These are phyloP conservation scores for Sebastes variabilis DNA, from an alignment of 2,797 vertebrate genomes.

Conservation along the genomic window DNA sequence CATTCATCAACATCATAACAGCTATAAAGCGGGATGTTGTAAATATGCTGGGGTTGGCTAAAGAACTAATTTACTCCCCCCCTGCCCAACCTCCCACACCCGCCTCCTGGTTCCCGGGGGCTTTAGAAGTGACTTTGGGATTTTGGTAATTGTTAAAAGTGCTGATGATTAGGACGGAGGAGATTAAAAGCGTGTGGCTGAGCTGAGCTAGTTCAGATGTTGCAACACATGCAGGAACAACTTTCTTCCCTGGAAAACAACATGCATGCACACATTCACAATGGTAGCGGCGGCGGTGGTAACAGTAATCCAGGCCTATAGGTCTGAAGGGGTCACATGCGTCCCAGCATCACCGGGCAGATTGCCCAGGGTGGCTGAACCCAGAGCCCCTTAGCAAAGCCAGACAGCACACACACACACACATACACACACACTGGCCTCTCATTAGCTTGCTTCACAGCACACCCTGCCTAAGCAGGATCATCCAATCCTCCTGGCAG, in stretches of 20 bases:
- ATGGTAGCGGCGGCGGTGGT: slow-evolving; percentile 23
- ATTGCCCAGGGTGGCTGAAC: slow-evolving; percentile 66
- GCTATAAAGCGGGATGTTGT: slow-evolving; percentile 58
- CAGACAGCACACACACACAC: slow-evolving; percentile 46
- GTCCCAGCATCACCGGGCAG: slow-evolving; percentile 69
- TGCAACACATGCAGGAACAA: slow-evolving; percentile 36
- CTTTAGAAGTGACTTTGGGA: slow-evolving; percentile 68
- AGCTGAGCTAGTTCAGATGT: slow-evolving; percentile 40
- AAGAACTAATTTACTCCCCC: slow-evolving; percentile 64
- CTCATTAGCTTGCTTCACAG: slow-evolving; percentile 81
- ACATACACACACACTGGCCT: slow-evolving; percentile 51
- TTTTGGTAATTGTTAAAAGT: slow-evolving; percentile 72
- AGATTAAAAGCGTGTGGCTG: slow-evolving; percentile 61
- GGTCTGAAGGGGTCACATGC: slow-evolving; percentile 72
- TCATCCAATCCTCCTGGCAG: slow-evolving; percentile 76
- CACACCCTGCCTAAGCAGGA: slow-evolving; percentile 76
- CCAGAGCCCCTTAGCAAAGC: slow-evolving; percentile 50
- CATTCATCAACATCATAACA: slow-evolving; percentile 74
- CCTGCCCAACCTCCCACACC: too few species aligned
- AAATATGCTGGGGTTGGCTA: slow-evolving; percentile 70
- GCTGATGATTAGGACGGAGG: slow-evolving; percentile 66
- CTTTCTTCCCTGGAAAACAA: slow-evolving; percentile 7
- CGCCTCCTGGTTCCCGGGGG: neutral
- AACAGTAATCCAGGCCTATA: slow-evolving; percentile 58
- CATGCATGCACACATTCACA: neutral